These are phyloP conservation scores for Nasalis larvatus DNA, from an alignment of 2,113 vertebrate species.

Conservation along the genomic window DNA sequence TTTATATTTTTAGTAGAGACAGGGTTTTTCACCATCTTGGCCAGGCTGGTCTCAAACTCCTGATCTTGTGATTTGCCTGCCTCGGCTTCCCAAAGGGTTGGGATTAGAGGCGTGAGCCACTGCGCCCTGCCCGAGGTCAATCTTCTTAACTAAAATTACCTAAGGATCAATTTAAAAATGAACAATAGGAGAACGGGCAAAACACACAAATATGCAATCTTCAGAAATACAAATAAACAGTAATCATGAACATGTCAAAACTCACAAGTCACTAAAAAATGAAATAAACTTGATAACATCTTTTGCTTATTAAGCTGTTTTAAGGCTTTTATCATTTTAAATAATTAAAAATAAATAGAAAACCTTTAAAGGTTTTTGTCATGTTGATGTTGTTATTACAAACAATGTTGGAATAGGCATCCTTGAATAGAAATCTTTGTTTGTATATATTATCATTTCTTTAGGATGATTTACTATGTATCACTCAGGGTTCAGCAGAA, in stretches of 20 bases:
- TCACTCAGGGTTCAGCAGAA: neutral
- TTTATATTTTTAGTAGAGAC: no score
- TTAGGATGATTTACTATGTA: neutral
- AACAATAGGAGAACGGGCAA: neutral
- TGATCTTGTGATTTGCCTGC: no score
- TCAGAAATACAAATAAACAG: neutral
- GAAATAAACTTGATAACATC: neutral
- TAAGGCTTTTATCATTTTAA: neutral
- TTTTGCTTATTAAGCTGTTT: neutral
- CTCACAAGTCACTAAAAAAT: neutral
- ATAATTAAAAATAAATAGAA: neutral
- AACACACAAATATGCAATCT: neutral
- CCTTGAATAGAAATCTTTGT: neutral
- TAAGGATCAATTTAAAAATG: neutral
- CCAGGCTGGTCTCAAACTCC: no score
- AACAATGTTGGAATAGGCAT: neutral
- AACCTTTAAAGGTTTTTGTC: neutral
- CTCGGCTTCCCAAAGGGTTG: no score
- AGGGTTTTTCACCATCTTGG: no score
- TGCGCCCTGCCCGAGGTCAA: neutral
- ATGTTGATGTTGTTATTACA: neutral
- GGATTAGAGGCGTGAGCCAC: no score
- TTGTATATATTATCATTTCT: neutral
- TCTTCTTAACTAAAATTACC: neutral
- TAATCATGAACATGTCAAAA: neutral